These are phyloP conservation scores for Anoplophora glabripennis DNA, from an alignment of 1,140 invertebrate species.

Conservation along the genomic window DNA sequence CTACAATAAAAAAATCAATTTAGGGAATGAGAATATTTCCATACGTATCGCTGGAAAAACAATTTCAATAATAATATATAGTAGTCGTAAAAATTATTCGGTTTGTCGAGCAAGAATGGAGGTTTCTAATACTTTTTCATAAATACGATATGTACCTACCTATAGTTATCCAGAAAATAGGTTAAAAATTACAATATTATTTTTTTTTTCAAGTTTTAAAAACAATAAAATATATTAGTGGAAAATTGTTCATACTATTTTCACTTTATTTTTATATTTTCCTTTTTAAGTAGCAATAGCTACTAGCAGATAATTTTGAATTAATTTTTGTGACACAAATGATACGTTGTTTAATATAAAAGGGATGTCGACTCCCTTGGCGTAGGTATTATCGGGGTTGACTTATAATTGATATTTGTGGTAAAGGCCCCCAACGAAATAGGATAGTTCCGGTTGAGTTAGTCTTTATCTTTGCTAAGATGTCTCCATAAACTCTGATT, in stretches of 20 bases:
- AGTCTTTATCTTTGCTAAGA: slow-evolving; percentile 41
- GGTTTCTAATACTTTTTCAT: no score
- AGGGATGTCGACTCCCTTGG: slow-evolving; percentile 9
- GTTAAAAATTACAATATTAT: no score
- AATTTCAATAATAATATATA: slow-evolving; percentile 14
- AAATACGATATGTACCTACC: no score
- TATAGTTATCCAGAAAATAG: no score
- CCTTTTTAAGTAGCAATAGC: no score
- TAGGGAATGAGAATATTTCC: slow-evolving; percentile 25
- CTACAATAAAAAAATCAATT: slow-evolving; percentile 28
- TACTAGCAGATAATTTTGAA: no score
- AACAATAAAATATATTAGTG: no score
- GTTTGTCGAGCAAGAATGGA: no score
- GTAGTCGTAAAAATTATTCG: slow-evolving; percentile 9
- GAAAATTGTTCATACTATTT: no score
- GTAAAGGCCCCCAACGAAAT: slow-evolving; percentile 35
- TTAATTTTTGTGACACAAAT: no score
- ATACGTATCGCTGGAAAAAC: slow-evolving; percentile 18
- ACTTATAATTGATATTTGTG: slow-evolving; percentile 44
- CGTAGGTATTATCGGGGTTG: slow-evolving; percentile 20
- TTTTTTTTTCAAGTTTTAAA: no score
- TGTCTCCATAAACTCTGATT: slow-evolving; percentile 48
- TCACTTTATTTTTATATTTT: no score
- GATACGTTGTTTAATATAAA: slow-evolving; percentile 8
- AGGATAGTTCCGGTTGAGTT: slow-evolving; percentile 34